These are phyloP conservation scores for Neelides sp. DNA, from an alignment of 1,140 invertebrate genomes.

Conservation along the genomic window DNA sequence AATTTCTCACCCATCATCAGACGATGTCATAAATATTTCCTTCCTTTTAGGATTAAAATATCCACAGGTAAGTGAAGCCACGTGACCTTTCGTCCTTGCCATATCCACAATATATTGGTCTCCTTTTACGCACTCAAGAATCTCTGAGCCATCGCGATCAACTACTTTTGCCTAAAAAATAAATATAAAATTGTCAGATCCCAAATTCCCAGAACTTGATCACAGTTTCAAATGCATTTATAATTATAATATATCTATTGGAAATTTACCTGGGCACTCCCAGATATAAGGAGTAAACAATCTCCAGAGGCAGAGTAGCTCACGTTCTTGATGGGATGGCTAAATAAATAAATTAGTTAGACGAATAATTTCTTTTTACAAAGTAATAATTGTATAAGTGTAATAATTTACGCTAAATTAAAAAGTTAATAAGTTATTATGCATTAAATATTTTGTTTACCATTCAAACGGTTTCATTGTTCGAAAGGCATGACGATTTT, in stretches of 20 bases:
- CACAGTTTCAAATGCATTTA: not conserved
- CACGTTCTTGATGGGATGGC: constrained; percentile 76
- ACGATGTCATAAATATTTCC: constrained; percentile 89
- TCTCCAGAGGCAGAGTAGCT: constrained; percentile 91
- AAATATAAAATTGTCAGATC: too few species aligned
- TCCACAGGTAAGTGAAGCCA: constrained; percentile 76
- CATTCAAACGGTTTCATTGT: constrained; percentile 85
- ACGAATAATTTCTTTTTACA: not conserved
- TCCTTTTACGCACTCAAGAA: constrained; percentile 87
- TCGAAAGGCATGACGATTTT: constrained; percentile 54
- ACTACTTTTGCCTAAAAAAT: constrained; percentile 65
- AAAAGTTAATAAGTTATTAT: constrained; percentile 1
- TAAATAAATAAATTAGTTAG: constrained; percentile 34
- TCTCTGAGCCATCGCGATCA: constrained; percentile 90
- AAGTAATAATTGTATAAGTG: constrained; percentile 7
- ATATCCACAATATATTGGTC: constrained; percentile 95
- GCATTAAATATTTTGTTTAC: constrained; percentile 31
- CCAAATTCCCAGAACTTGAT: too few species aligned
- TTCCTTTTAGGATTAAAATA: constrained; percentile 84
- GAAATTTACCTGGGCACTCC: constrained; percentile 43
- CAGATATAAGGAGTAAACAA: constrained; percentile 83
- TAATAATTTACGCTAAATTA: not conserved
- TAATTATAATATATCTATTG: not conserved
- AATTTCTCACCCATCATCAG: constrained; percentile 57
- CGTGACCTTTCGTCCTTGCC: constrained; percentile 89